Percentiles rank a stretch among this genome's conserved stretches.
These are phyloP conservation scores for Odobenus rosmarus DNA, from an alignment of 2,113 vertebrate genomes.

Conservation along the genomic window DNA sequence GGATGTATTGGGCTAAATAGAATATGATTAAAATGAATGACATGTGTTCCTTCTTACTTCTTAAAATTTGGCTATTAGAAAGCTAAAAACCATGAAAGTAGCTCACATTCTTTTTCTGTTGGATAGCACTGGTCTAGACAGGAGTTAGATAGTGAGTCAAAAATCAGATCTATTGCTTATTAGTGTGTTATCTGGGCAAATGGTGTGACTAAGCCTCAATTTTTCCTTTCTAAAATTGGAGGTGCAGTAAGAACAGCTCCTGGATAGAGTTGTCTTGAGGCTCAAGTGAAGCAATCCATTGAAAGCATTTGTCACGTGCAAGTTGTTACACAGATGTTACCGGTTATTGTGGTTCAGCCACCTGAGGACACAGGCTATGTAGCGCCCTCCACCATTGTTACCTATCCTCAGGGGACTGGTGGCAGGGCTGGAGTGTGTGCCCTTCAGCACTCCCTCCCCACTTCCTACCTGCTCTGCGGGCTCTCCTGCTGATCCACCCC, in stretches of 20 bases:
- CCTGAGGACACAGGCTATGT: neutral
- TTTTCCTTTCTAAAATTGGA: neutral
- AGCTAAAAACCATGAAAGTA: neutral
- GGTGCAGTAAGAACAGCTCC: neutral
- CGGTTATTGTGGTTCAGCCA: neutral
- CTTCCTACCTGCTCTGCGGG: neutral
- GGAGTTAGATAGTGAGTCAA: neutral
- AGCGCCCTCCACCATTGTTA: rapidly evolving
- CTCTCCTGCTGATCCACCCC: neutral
- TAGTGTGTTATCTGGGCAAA: neutral
- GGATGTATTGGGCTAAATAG: neutral
- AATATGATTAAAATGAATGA: neutral
- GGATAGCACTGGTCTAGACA: neutral
- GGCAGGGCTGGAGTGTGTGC: neutral
- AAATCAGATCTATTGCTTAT: neutral
- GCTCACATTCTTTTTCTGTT: neutral
- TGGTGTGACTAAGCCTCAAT: neutral
- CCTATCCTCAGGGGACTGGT: rapidly evolving
- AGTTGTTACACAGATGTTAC: neutral
- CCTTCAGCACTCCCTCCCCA: rapidly evolving
- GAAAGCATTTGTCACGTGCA: neutral
- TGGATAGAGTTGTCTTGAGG: neutral
- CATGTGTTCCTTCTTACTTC: neutral
- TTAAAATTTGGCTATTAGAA: neutral
- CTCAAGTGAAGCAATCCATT: neutral